phyloP scores from a whole-genome alignment of 2,888 invertebrate species.

The Trilocha varians region DNA sequence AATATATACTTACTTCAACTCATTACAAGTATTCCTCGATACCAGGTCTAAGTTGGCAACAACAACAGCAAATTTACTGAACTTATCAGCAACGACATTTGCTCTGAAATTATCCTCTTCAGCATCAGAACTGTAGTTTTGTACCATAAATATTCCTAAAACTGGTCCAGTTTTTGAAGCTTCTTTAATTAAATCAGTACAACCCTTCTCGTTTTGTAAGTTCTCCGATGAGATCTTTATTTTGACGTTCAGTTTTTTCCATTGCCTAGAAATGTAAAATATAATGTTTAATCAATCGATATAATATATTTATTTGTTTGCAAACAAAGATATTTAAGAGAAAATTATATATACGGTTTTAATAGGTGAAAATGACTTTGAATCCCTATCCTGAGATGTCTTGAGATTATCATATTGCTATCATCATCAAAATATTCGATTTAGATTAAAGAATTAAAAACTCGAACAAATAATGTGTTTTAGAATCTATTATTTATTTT shows the following conservation, averaged over 20 bases:
- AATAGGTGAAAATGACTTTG: too few relatives aligned
- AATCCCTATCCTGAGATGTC: too few relatives aligned
- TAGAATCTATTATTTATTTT: too few relatives aligned
- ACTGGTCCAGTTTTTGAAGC: conserved; percentile 31
- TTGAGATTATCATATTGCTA: too few relatives aligned
- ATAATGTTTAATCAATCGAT: not conserved
- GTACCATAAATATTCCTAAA: conserved; percentile 35
- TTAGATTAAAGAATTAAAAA: too few relatives aligned
- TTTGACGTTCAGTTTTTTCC: conserved; percentile 25
- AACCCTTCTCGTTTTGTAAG: conserved; percentile 28
- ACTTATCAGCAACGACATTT: conserved; percentile 20
- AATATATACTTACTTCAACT: conserved; percentile 33
- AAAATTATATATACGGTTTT: too few relatives aligned
- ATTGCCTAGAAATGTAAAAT: conserved; percentile 15
- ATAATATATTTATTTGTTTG: too few relatives aligned
- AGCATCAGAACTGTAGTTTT: conserved; percentile 12
- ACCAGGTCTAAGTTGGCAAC: conserved; percentile 35
- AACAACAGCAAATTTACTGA: conserved; percentile 24
- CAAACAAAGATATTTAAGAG: too few relatives aligned
- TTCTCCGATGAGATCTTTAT: conserved; percentile 31
- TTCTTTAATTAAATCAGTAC: conserved; percentile 27
- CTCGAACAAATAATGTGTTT: too few relatives aligned
- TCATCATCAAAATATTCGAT: too few relatives aligned
- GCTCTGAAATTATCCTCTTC: conserved; percentile 15
- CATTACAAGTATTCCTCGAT: conserved; percentile 28